Evolutionary conservation across 2,888 invertebrate genomes (phyloP).

Genomic region (Macropis europaea): DNA sequence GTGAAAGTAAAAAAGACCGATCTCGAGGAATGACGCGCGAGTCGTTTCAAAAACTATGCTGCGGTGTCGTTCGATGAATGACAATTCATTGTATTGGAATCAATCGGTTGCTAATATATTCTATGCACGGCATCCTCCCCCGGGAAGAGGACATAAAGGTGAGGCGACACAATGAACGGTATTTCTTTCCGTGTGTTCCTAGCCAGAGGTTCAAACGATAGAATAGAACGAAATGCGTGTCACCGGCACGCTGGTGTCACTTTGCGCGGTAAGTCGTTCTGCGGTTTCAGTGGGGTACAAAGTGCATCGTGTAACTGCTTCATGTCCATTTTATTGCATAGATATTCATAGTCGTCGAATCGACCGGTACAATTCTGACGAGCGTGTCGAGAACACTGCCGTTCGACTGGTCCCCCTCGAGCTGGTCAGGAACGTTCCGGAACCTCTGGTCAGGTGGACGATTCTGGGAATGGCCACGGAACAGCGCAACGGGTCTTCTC

Average conservation of each 20-base stretch:
- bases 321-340: slow-evolving; percentile 15
- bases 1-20: slow-evolving; percentile 60
- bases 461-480: slow-evolving; percentile 35
- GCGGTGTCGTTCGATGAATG: slow-evolving; percentile 33
- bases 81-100: slow-evolving; percentile 38
- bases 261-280: slow-evolving; percentile 46
- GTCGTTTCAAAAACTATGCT: slow-evolving; percentile 39
- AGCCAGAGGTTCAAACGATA: background rate
- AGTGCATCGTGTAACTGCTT: background rate
- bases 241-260: background rate
- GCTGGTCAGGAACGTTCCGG: slow-evolving; percentile 20
- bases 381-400: slow-evolving; percentile 46
- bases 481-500: slow-evolving; percentile 10
- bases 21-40: slow-evolving; percentile 25
- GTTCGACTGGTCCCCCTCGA: slow-evolving; percentile 21
- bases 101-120: slow-evolving; percentile 40
- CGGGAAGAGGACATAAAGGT: slow-evolving; percentile 46
- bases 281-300: background rate
- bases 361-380: slow-evolving; percentile 9
- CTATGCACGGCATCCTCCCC: slow-evolving; percentile 37
- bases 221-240: slow-evolving; percentile 20
- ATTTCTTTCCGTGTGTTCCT: slow-evolving; percentile 22
- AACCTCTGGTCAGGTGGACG: slow-evolving; percentile 19
- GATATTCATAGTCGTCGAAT: slow-evolving; percentile 9
- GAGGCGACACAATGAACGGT: slow-evolving; percentile 4